Evolutionary conservation across 2,113 vertebrate species (phyloP).

Genomic region (Coryphaenoides rupestris): DNA sequence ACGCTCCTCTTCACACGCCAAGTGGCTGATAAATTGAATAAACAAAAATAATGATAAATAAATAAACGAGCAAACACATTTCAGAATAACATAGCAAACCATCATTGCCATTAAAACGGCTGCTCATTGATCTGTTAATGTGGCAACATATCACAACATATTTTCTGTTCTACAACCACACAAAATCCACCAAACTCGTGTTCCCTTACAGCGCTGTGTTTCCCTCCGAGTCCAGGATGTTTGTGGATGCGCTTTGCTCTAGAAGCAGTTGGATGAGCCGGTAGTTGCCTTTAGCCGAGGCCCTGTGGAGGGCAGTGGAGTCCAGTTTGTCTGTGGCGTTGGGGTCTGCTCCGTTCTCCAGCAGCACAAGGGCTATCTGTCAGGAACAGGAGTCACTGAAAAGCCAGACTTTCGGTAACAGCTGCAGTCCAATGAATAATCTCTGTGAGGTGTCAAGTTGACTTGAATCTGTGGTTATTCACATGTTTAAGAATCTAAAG

Average conservation of each 20-base stretch:
- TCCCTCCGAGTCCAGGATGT: conserved; percentile 92
- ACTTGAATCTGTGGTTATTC: too few relatives aligned
- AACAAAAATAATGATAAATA: background rate
- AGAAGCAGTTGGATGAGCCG: conserved; percentile 91
- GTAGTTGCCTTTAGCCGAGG: conserved; percentile 90
- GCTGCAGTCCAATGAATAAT: too few relatives aligned
- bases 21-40: conserved; percentile 75
- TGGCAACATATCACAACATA: background rate
- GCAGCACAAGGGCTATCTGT: too few relatives aligned
- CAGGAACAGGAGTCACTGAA: too few relatives aligned
- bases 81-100: background rate
- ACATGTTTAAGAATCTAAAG: too few relatives aligned
- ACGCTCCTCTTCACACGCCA: conserved; percentile 95
- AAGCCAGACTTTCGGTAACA: too few relatives aligned
- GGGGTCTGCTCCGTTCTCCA: conserved; percentile 83
- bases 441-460: too few relatives aligned
- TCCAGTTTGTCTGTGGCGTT: conserved; percentile 86
- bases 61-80: background rate
- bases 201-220: conserved; percentile 92
- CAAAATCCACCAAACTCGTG: background rate
- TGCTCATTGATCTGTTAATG: background rate
- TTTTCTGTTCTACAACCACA: background rate
- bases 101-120: background rate
- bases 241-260: conserved; percentile 86
- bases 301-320: conserved; percentile 90